A percentile compares a stretch with the other conserved stretches of the same genome.
Evolutionary conservation across 2,888 invertebrate genomes (phyloP).

Genomic region (Himalopsyche japonica): DNA sequence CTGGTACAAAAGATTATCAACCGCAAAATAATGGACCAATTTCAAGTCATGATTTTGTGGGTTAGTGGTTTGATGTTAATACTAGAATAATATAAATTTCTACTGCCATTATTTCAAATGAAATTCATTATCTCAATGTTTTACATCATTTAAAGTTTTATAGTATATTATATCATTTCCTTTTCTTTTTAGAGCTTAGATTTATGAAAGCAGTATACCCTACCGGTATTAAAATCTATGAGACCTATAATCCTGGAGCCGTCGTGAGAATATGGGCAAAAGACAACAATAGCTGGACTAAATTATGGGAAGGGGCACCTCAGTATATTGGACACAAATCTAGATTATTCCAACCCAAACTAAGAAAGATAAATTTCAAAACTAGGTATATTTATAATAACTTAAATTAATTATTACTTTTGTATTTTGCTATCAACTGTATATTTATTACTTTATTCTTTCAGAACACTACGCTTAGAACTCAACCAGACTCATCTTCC

Average conservation of each 20-base stretch:
- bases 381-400: constrained; percentile 56
- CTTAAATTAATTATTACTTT: too few relatives aligned
- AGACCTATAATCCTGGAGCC: constrained; percentile 86
- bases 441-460: constrained; percentile 38
- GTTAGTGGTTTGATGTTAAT: constrained; percentile 51
- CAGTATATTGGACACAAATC: constrained; percentile 64
- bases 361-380: constrained; percentile 61
- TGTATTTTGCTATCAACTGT: too few relatives aligned
- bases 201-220: constrained; percentile 72
- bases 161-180: not conserved
- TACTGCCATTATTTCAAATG: too few relatives aligned
- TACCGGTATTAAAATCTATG: constrained; percentile 73
- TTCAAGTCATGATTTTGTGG: constrained; percentile 79
- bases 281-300: constrained; percentile 64
- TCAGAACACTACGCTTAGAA: constrained; percentile 79
- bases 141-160: too few relatives aligned
- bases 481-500: constrained; percentile 80
- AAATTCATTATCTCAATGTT: too few relatives aligned
- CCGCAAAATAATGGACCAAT: constrained; percentile 70
- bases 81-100: too few relatives aligned
- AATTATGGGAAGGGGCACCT: constrained; percentile 77
- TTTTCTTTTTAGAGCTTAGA: constrained; percentile 60
- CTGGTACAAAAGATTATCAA: constrained; percentile 70
- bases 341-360: constrained; percentile 76
- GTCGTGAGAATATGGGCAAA: constrained; percentile 79